Conservation (phyloP, 1,140 invertebrate species). For the Drosophila guanche region DNA sequence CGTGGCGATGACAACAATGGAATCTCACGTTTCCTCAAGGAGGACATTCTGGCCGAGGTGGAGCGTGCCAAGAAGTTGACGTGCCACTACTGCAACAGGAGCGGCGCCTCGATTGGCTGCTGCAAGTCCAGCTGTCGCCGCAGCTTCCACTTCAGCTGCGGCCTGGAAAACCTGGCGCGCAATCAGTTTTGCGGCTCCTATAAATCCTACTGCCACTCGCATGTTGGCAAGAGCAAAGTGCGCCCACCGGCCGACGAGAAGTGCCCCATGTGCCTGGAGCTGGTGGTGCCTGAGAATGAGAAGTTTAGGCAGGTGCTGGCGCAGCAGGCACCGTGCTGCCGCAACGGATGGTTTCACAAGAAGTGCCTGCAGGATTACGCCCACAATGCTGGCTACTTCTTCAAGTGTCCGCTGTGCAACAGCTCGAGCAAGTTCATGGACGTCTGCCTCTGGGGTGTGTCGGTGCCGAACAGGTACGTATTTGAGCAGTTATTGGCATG, state of each 20-base stretch:
- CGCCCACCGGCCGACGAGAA: not conserved
- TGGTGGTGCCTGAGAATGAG: not conserved
- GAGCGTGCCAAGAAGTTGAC: conserved; percentile 2
- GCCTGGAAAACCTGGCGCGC: conserved; percentile 9
- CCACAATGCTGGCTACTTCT: conserved; percentile 59
- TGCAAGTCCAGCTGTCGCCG: conserved; percentile 13
- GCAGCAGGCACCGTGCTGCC: conserved; percentile 45
- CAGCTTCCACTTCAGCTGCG: conserved; percentile 55
- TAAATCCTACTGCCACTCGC: conserved; percentile 48
- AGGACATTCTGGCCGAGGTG: conserved; percentile 39
- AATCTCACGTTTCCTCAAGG: conserved; percentile 31
- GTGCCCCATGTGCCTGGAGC: conserved; percentile 51
- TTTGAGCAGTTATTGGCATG: too few relatives aligned
- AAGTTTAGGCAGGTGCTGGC: conserved; percentile 21
- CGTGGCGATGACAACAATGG: conserved; percentile 2
- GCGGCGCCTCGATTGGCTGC: conserved; percentile 53
- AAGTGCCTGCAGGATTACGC: conserved; percentile 53
- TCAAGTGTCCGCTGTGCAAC: conserved; percentile 67
- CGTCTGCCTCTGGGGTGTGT: conserved; percentile 39
- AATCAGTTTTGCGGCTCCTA: conserved; percentile 36
- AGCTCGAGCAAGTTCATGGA: conserved; percentile 14
- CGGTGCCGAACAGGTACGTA: conserved; percentile 45
- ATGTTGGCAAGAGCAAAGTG: not conserved
- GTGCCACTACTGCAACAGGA: conserved; percentile 33
- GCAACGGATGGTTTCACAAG: conserved; percentile 59